Evolutionary conservation across 2,113 vertebrate species (phyloP).

Genomic region (Ifrita kowaldi): DNA sequence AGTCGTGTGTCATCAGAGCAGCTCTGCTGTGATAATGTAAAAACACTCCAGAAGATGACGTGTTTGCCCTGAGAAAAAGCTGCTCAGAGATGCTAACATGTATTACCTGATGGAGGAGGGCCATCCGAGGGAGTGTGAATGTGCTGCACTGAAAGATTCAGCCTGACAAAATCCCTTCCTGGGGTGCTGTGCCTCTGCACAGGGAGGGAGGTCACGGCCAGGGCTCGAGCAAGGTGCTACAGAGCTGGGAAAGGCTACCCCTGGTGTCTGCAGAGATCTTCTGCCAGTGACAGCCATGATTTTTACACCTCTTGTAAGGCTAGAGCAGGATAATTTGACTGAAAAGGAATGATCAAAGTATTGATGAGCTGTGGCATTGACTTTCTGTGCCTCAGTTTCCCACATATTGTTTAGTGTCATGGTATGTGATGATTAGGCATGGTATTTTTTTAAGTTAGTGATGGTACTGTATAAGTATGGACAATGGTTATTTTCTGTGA

Average conservation of each 20-base stretch:
- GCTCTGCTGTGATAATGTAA: not conserved
- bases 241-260: not conserved
- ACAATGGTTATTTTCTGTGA: not conserved
- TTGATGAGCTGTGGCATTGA: not conserved
- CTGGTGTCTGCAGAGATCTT: not conserved
- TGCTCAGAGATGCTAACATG: not conserved
- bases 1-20: not conserved
- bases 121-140: not conserved
- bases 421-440: not conserved
- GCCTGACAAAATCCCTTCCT: not conserved
- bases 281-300: not conserved
- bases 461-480: not conserved
- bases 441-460: not conserved
- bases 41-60: not conserved
- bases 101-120: not conserved
- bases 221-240: not conserved
- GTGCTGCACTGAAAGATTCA: not conserved
- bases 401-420: not conserved
- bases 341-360: not conserved
- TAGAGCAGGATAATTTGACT: not conserved
- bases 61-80: not conserved
- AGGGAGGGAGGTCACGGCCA: not conserved
- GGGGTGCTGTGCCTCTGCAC: not conserved
- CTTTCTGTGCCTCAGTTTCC: slow-evolving; percentile 1
- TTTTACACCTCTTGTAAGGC: not conserved